Conservation (phyloP, 2,797 vertebrate genomes). For the Gymnopithys bicolor region DNA sequence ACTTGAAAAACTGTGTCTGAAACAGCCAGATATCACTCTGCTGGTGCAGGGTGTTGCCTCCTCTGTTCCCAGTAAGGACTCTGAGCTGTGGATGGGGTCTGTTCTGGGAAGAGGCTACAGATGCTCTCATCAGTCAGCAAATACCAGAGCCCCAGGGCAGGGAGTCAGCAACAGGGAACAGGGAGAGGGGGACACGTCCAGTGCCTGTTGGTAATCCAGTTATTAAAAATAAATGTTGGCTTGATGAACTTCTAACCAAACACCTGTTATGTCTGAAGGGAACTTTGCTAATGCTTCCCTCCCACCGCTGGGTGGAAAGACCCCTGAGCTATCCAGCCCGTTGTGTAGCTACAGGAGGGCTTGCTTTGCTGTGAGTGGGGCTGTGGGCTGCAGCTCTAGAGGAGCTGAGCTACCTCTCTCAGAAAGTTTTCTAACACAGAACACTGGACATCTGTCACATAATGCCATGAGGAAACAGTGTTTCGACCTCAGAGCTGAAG, state of each 20-base stretch:
- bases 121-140: not conserved
- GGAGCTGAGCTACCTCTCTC: not conserved
- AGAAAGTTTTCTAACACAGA: not conserved
- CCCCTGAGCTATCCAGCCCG: not conserved
- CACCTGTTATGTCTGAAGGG: not conserved
- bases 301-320: not conserved
- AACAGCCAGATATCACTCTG: not conserved
- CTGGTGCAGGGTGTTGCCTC: not conserved
- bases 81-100: not conserved
- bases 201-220: not conserved
- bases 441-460: not conserved
- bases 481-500: not conserved
- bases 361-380: rapidly evolving
- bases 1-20: not conserved
- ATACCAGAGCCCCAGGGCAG: not conserved
- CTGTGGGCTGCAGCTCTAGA: not conserved
- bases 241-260: not conserved
- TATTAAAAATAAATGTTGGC: not conserved
- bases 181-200: rapidly evolving
- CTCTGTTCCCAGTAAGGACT: not conserved
- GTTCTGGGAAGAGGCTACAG: not conserved
- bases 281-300: not conserved
- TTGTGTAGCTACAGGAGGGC: not conserved
- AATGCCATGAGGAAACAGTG: rapidly evolving
- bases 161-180: not conserved